These are phyloP conservation scores for Eupithecia abbreviata DNA, from an alignment of 2,888 invertebrate genomes.

Conservation along the genomic window DNA sequence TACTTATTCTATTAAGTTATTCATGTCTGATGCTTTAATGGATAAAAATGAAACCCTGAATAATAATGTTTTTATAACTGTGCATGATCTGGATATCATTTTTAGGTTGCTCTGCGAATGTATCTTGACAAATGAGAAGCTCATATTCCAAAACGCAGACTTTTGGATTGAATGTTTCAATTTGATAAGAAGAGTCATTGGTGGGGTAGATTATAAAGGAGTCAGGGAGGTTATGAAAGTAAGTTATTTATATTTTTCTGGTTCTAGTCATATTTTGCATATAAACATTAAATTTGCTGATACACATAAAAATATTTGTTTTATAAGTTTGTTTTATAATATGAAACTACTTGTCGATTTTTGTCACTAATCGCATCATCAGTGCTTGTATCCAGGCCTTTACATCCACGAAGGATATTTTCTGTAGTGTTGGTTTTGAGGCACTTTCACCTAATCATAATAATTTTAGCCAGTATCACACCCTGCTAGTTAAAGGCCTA, in stretches of 20 bases:
- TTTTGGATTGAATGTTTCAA: constrained; percentile 96
- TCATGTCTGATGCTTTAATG: not conserved
- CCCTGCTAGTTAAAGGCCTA: too few relatives aligned
- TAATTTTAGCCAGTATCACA: too few relatives aligned
- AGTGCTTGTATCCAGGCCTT: not conserved
- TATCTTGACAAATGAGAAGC: constrained; percentile 91
- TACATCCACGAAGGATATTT: not conserved
- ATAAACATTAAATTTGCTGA: not conserved
- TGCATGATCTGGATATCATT: constrained; percentile 9
- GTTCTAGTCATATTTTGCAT: not conserved
- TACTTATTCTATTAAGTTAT: not conserved
- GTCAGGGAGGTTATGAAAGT: constrained; percentile 96
- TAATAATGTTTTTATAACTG: not conserved
- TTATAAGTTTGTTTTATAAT: not conserved
- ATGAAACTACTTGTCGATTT: not conserved
- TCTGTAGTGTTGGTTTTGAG: not conserved
- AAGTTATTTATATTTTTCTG: constrained; percentile 28
- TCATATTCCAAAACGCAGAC: constrained; percentile 91
- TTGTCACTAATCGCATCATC: too few relatives aligned
- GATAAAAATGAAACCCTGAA: not conserved
- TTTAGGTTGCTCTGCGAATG: constrained; percentile 93
- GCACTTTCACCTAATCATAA: not conserved
- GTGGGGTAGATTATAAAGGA: constrained; percentile 97
- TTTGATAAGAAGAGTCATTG: constrained; percentile 92
- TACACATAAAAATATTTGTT: not conserved